phyloP scores from a whole-genome alignment of 2,888 invertebrate species.

The Heliconius charithonia region DNA sequence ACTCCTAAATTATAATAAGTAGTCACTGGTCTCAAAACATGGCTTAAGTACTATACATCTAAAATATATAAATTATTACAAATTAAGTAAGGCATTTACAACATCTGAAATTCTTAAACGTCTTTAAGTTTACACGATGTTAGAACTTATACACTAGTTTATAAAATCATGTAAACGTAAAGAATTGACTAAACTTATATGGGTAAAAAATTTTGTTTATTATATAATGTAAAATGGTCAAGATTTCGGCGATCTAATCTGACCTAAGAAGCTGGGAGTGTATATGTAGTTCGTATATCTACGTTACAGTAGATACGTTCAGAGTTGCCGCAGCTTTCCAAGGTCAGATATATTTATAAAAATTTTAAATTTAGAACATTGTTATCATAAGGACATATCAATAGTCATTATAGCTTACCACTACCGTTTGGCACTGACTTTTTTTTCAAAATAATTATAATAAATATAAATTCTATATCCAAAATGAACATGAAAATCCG shows the following conservation, averaged over 20 bases:
- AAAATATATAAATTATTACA: conserved; percentile 84
- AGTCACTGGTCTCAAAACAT: conserved; percentile 84
- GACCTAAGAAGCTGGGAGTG: conserved; percentile 70
- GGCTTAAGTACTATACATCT: conserved; percentile 85
- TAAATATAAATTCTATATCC: conserved; percentile 49
- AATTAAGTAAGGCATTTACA: conserved; percentile 84
- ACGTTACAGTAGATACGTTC: conserved; percentile 12
- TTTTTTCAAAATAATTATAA: conserved; percentile 67
- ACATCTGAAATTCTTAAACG: conserved; percentile 80
- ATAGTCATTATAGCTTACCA: conserved; percentile 78
- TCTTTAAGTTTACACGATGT: conserved; percentile 80
- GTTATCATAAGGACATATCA: conserved; percentile 69
- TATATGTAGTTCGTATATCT: conserved; percentile 40
- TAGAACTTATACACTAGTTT: conserved; percentile 56
- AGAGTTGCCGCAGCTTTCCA: conserved; percentile 63
- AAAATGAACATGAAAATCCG: conserved; percentile 65
- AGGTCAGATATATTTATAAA: conserved; percentile 68
- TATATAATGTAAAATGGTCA: conserved; percentile 74
- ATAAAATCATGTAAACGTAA: conserved; percentile 81
- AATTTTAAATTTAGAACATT: conserved; percentile 70
- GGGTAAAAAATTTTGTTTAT: conserved; percentile 80
- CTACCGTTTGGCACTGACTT: conserved; percentile 82
- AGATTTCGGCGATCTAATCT: conserved; percentile 81
- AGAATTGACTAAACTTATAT: conserved; percentile 82
- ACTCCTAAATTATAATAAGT: conserved; percentile 79